Evolutionary conservation across 2,797 vertebrate genomes (phyloP).

Genomic region (Pipistrellus pipistrellus): DNA sequence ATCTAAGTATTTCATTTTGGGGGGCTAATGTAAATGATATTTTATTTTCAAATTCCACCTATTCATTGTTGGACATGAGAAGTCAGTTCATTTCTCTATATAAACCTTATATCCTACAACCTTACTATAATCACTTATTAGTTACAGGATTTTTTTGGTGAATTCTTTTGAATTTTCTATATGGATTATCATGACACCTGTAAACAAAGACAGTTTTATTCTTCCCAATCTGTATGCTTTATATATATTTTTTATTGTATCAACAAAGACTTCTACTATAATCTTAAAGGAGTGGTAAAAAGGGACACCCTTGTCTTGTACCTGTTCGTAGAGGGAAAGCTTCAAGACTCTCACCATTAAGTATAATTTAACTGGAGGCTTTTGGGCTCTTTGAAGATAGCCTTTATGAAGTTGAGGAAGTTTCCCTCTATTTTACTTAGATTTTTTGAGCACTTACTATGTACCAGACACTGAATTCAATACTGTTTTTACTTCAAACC

Average conservation of each 20-base stretch:
- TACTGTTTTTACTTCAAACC: not conserved
- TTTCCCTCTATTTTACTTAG: not conserved
- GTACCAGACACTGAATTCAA: not conserved
- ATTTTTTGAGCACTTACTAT: not conserved
- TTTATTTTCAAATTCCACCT: not conserved
- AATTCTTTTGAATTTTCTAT: not conserved
- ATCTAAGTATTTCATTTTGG: not conserved
- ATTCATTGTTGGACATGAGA: not conserved
- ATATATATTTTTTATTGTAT: not conserved
- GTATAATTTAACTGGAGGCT: not conserved
- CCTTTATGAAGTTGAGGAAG: not conserved
- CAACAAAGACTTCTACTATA: not conserved
- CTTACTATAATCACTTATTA: not conserved
- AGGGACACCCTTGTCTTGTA: not conserved
- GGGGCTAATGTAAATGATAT: not conserved
- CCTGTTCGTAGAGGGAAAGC: not conserved
- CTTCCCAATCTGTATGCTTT: not conserved
- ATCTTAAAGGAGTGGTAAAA: not conserved
- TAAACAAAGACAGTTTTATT: not conserved
- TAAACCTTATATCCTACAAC: not conserved
- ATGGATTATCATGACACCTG: not conserved
- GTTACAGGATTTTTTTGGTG: not conserved
- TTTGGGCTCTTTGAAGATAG: not conserved
- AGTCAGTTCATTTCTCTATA: not conserved
- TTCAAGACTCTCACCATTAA: not conserved